phyloP scores from a whole-genome alignment of 1,140 invertebrate species.

The Pteromalus puparum region DNA sequence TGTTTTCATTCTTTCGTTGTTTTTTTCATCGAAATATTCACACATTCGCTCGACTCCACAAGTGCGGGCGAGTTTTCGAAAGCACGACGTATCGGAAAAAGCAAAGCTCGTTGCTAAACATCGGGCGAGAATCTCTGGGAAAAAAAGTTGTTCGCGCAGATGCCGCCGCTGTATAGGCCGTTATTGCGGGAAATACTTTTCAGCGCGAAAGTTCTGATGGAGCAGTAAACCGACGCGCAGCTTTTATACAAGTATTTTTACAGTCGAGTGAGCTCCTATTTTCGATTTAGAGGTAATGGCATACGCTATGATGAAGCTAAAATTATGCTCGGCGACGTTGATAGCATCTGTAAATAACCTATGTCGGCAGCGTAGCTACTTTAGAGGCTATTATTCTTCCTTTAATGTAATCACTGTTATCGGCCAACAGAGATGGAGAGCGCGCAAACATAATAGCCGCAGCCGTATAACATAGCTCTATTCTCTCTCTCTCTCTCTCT shows the following conservation, averaged over 20 bases:
- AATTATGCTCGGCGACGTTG: conserved; percentile 42
- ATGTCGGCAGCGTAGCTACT: conserved; percentile 33
- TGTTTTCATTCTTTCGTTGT: not conserved
- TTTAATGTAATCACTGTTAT: conserved; percentile 46
- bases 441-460: not conserved
- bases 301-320: conserved; percentile 24
- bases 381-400: conserved; percentile 51
- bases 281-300: conserved; percentile 45
- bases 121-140: not conserved
- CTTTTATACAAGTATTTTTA: conserved; percentile 36
- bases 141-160: not conserved
- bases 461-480: not conserved
- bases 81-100: not conserved
- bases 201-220: not conserved
- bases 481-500: not conserved
- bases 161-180: not conserved
- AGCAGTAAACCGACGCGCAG: not conserved
- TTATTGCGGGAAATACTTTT: not conserved
- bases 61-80: not conserved
- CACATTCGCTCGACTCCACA: not conserved
- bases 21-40: conserved; percentile 7
- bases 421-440: not conserved
- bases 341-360: conserved; percentile 47
- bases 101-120: not conserved
- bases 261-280: conserved; percentile 30